phyloP scores from a whole-genome alignment of 92 coral and sea anemone species.

The Porites rus region DNA sequence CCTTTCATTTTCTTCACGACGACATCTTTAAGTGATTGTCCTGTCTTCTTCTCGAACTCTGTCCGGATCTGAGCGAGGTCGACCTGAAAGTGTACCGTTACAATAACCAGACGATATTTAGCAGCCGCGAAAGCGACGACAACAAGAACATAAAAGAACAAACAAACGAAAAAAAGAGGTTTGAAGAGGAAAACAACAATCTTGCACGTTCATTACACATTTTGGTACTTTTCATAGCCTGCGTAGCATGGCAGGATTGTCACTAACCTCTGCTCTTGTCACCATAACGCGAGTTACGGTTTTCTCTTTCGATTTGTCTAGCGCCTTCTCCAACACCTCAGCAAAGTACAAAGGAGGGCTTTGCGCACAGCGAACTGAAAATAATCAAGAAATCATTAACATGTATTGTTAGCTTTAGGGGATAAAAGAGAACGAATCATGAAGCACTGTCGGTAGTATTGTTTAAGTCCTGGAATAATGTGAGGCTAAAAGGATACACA shows the following conservation, averaged over 20 bases:
- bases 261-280: conserved; percentile 40
- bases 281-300: conserved; percentile 24
- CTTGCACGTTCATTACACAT: too few relatives aligned
- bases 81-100: neutral
- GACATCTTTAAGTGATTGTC: conserved; percentile 24
- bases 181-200: too few relatives aligned
- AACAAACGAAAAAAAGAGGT: too few relatives aligned
- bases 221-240: too few relatives aligned
- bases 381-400: neutral
- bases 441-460: too few relatives aligned
- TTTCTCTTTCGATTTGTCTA: conserved; percentile 29
- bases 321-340: conserved; percentile 38
- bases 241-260: neutral
- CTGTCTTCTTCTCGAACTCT: conserved; percentile 34
- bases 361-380: conserved; percentile 37
- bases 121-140: too few relatives aligned
- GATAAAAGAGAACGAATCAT: neutral
- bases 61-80: conserved; percentile 32
- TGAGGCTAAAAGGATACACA: too few relatives aligned
- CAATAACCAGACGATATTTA: too few relatives aligned
- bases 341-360: conserved; percentile 13
- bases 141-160: too few relatives aligned
- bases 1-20: conserved; percentile 49
- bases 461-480: too few relatives aligned
- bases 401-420: neutral